phyloP scores from a whole-genome alignment of 2,888 invertebrate species.

The Nephrocerus scutellatus region DNA sequence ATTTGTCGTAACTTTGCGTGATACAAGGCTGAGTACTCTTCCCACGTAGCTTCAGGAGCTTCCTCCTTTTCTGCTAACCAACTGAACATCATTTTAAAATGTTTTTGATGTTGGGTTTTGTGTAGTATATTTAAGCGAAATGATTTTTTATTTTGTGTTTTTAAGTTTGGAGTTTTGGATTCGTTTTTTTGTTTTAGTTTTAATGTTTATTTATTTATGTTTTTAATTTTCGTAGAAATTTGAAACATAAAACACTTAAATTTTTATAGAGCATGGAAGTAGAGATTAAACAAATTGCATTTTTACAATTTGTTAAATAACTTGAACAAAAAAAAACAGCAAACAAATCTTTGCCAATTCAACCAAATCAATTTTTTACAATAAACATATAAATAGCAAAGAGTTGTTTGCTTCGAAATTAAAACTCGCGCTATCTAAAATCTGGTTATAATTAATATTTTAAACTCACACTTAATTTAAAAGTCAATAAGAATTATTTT shows the following conservation, averaged over 20 bases:
- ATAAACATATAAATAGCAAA: conserved; percentile 13
- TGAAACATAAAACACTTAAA: conserved; percentile 47
- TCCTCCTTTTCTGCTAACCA: conserved; percentile 41
- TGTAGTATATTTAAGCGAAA: conserved; percentile 8
- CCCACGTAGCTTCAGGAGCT: conserved; percentile 51
- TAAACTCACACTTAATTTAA: too few species aligned
- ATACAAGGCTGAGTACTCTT: conserved; percentile 45
- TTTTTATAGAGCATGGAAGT: too few species aligned
- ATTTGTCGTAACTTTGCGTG: conserved; percentile 44
- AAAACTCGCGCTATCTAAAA: neutral
- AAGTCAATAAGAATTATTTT: too few species aligned
- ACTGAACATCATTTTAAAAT: conserved; percentile 42
- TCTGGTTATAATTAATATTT: too few species aligned
- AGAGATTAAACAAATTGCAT: too few species aligned
- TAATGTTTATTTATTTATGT: conserved; percentile 5
- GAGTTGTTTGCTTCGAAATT: neutral
- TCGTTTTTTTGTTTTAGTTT: conserved; percentile 17
- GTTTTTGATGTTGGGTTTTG: conserved; percentile 1
- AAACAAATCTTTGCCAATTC: too few species aligned
- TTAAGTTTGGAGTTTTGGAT: conserved; percentile 7
- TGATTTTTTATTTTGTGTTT: conserved; percentile 17
- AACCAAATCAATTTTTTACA: too few species aligned
- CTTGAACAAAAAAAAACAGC: too few species aligned
- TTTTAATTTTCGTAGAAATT: conserved; percentile 23
- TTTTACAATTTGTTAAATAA: too few species aligned